Evolutionary conservation across 1,140 invertebrate species (phyloP), one percentile per base, ranked within the genome.

Genomic region (Trachelipus rathkii): DNA sequence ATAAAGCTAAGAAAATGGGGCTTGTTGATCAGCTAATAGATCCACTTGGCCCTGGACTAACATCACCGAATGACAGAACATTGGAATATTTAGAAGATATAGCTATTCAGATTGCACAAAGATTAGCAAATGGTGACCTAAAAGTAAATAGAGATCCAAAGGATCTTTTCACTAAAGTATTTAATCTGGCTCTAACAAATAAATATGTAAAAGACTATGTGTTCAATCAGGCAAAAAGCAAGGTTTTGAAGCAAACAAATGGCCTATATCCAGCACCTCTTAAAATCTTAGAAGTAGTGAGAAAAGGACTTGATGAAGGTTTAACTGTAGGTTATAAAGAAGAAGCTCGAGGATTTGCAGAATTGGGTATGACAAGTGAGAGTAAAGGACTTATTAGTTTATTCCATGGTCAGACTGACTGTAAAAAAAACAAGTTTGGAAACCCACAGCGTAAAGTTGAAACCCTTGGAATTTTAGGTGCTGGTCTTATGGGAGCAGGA

Each of bases 351-450:
- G 95, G 87, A 19, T 99, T 99, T 86, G 95, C 92, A 46, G 90
- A 97, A 81, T 86, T 99, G 0, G 91, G 91, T 0, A 91, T 94
- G 87, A 99, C 97, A 0, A 89, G 90, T 11, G 91, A 99, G 85
- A 93, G 91, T 50, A 95, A 93, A 86, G 96, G 96, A 45, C 87
- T 99, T 6, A 93, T 98, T 82, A 92, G 92, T 80, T 87, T 99
- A 0, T 99, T 97, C 86, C 90, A 95, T 83, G 98, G 96, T 67
- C 96, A 98, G 87, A 98, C 95, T 9, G 92, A 96, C 82, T 99
- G 96, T 84, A 99, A 99, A 84, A 99, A 97, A 85, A 99, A 99
- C 86, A 89, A 92, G 81, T 98, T 97, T 87, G 96, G 97, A 43
- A 89, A 90, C 81, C 93, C 95, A 15, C 82, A 91, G 84, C 89